Base-by-base conservation (phyloP, 2,113 vertebrate genomes). In the Pseudolaguvia tuberculata region DNA sequence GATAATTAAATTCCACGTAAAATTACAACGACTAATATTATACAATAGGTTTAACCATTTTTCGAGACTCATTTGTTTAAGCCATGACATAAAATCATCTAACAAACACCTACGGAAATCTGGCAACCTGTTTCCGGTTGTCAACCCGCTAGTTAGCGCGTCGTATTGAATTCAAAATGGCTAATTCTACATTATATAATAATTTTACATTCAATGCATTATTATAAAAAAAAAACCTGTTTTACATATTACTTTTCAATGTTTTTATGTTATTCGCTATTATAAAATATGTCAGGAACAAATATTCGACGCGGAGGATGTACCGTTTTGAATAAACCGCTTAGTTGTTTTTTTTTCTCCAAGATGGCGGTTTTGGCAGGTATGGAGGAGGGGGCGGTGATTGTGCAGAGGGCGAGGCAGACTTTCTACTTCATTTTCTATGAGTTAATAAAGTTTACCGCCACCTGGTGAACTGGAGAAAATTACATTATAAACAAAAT, bases 271-370 rank as follows among this genome's bases (percentile, higher is more conserved):
- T 12, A 50, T 21, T 62, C 39, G 20, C 11, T 48, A 10, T 35
- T 39, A 21, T 42, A 35, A 59, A 31, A 15, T 17, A 35, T 35
- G 2, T 3, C 6, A 35, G 7, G 57, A 59, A 11, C 57, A 11
- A 13, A 63, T 23, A 11, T n/a, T 29, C 5, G 23, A 20, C 5
- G 8, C 15, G 3, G 8, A 47, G 2, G 8, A 1, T 10, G 23
- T 13, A 25, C 63, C 63, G 63, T 67, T 67, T 67, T 50, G 42
- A 67, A 67, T 50, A 29, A 25, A 67, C 63, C 63, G 63, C 63
- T 17, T 25, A 11, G 3, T 48, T 3, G 25, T 67, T 29, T 27
- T 4, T 27, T 4, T 20, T 50, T 27, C 42, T 67, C 63, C 63
- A 67, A 67, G 45, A 67, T 67, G 63, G 63, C 63, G 45, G 61